These are phyloP conservation scores for Cyclopterus lumpus DNA, from an alignment of 2,797 vertebrate genomes.

Conservation along the genomic window DNA sequence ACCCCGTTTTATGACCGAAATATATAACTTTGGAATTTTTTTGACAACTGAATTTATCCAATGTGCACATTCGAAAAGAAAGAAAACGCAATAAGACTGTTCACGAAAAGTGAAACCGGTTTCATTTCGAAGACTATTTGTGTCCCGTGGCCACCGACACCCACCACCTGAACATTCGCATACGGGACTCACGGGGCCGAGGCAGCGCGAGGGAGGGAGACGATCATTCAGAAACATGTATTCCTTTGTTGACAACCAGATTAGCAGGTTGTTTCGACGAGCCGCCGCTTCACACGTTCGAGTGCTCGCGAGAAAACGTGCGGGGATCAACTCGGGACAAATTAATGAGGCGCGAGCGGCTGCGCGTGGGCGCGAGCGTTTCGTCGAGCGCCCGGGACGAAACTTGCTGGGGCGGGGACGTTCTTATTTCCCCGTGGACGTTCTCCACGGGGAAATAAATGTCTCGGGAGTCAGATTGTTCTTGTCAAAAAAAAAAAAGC, in stretches of 20 bases:
- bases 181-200: conserved; percentile 33
- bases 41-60: background rate
- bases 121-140: background rate
- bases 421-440: no score
- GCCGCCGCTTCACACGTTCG: conserved; percentile 61
- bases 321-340: conserved; percentile 56
- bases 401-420: conserved; percentile 22
- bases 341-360: conserved; percentile 39
- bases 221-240: conserved; percentile 69
- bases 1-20: background rate
- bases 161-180: conserved; percentile 66
- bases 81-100: background rate
- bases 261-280: conserved; percentile 80
- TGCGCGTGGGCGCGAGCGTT: background rate
- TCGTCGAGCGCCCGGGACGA: conserved; percentile 9
- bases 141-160: background rate
- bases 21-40: background rate
- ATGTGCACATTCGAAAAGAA: background rate
- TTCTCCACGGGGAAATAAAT: background rate
- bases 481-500: background rate
- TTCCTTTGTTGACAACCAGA: conserved; percentile 76
- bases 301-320: conserved; percentile 56
- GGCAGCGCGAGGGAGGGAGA: background rate
- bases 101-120: background rate
- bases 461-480: no score